Conservation (phyloP, 1,140 invertebrate genomes). For the Capitella teleta region DNA sequence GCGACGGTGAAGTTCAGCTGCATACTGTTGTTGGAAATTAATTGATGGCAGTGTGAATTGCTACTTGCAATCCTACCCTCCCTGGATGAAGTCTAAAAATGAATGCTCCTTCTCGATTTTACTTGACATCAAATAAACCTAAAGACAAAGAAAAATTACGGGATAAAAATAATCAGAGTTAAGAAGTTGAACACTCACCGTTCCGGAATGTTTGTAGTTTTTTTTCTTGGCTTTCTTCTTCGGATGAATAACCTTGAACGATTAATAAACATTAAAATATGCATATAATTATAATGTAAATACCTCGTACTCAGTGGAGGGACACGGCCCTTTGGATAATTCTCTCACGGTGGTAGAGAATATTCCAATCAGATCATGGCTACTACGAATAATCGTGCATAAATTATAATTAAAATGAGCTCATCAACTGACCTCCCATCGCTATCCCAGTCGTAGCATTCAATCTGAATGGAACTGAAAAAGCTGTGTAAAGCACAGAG, state of each 20-base stretch:
- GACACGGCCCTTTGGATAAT: slow-evolving; percentile 2
- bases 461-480: slow-evolving; percentile 33
- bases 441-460: slow-evolving; percentile 45
- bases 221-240: slow-evolving; percentile 35
- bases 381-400: background rate
- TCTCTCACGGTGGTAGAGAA: slow-evolving; percentile 2
- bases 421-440: slow-evolving; percentile 36
- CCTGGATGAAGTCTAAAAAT: slow-evolving; percentile 47
- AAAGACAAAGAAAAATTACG: background rate
- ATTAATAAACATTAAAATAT: background rate
- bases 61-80: too few relatives aligned
- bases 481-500: background rate
- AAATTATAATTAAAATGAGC: slow-evolving; percentile 6
- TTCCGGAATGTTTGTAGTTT: slow-evolving; percentile 33
- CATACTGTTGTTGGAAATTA: slow-evolving; percentile 36
- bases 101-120: slow-evolving; percentile 17
- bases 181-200: slow-evolving; percentile 15
- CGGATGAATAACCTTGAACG: slow-evolving; percentile 21
- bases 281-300: background rate
- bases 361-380: slow-evolving; percentile 11
- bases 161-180: background rate
- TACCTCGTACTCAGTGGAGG: slow-evolving; percentile 6
- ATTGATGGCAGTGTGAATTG: too few relatives aligned
- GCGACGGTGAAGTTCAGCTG: slow-evolving; percentile 53
- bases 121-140: background rate